Evolutionary conservation across 2,797 vertebrate species (phyloP), one percentile per base, ranked within the genome.

Genomic region (Pelochelys cantorii): DNA sequence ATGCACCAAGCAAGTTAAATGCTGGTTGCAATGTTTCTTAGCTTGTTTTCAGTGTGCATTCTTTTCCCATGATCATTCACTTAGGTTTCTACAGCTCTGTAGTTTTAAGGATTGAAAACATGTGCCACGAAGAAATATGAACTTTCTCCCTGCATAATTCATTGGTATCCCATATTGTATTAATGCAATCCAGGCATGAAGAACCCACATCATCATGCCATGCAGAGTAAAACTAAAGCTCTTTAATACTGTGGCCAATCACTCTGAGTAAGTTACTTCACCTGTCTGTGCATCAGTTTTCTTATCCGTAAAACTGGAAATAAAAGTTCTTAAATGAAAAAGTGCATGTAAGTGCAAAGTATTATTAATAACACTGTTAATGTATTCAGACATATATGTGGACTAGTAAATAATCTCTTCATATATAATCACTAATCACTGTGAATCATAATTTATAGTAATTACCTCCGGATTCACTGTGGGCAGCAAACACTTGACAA

Each of bases 391-490:
- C 83, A 6, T 57, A 81, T 53, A 82, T n/a, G 8, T 54, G 12
- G 78, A 86, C 22, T 56, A 80, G 62, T 79, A 91, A 89, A 85
- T 79, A 74, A 82, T 17, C 14, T 20, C 12, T 93, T 81, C 81
- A 14, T 84, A 57, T 54, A 52, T 3, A 88, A 42, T 7, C 34
- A 83, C 31, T 77, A 75, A 17, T 80, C 42, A 7, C 25, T 85
- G 77, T n/a, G 57, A 55, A 20, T 83, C 15, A 2, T 75, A 92
- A 34, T 53, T 57, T 55, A 54, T 68, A 54, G 89, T 77, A 77
- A 59, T 84, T 81, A 83, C 86, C 60, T 95, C 14, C 57, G 88
- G 5, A 74, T 90, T 92, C 84, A 37, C 92, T 89, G 84, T 86
- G 57, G 71, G 74, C 25, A 9, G 79, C 20, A 48, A 57, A 20